phyloP scores from a whole-genome alignment of 2,888 invertebrate genomes.

The Atrina japonica region DNA sequence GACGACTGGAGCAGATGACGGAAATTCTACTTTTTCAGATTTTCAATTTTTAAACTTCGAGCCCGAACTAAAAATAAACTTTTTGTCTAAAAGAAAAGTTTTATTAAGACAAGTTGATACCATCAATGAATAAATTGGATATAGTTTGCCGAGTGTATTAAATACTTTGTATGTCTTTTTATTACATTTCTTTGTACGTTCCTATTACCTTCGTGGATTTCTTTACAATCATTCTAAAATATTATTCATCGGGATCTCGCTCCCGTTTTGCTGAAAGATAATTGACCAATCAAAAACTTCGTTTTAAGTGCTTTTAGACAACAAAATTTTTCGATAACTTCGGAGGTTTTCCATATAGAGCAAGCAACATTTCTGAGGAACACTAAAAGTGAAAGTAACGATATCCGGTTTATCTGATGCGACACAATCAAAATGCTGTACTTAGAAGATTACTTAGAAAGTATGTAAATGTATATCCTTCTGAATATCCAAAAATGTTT shows the following conservation, averaged over 20 bases:
- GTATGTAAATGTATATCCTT: conserved; percentile 85
- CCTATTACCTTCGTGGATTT: too few relatives aligned
- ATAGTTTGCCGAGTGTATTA: too few relatives aligned
- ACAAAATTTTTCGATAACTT: not conserved
- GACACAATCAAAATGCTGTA: conserved; percentile 89
- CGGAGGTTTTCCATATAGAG: not conserved
- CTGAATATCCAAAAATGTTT: not conserved
- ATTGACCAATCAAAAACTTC: conserved; percentile 18
- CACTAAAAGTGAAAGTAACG: conserved; percentile 5
- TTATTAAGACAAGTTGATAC: too few relatives aligned
- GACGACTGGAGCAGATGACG: conserved; percentile 3
- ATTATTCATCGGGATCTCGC: too few relatives aligned
- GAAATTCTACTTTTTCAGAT: not conserved
- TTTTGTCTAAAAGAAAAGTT: too few relatives aligned
- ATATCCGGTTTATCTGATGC: not conserved
- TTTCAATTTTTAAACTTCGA: too few relatives aligned
- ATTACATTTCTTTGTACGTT: too few relatives aligned
- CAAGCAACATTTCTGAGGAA: not conserved
- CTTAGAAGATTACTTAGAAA: conserved; percentile 98
- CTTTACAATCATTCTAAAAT: too few relatives aligned
- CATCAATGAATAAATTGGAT: too few relatives aligned
- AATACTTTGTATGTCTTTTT: too few relatives aligned
- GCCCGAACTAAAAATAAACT: too few relatives aligned
- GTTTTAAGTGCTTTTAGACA: not conserved
- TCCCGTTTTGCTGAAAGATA: not conserved